A percentile compares a stretch with the other conserved stretches of the same genome.
Conservation (phyloP, 92 coral and sea anemone genomes). For the Pocillopora meandrina region DNA sequence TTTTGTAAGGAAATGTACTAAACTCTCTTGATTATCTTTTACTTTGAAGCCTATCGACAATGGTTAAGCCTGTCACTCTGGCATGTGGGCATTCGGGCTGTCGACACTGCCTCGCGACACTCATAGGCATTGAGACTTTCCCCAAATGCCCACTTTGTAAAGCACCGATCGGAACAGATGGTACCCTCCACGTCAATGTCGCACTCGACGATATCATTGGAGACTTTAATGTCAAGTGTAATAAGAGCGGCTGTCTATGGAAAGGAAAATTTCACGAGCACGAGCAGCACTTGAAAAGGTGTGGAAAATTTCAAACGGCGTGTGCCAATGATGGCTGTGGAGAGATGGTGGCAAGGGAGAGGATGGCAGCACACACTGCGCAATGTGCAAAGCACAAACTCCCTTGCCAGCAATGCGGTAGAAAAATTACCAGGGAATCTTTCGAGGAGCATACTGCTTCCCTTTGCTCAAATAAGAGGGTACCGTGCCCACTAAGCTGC, state of each 20-base stretch:
- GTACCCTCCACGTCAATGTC: too few relatives aligned
- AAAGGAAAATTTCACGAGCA: background rate
- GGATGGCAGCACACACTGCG: background rate
- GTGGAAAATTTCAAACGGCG: too few relatives aligned
- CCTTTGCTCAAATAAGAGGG: too few relatives aligned
- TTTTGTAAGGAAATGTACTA: too few relatives aligned
- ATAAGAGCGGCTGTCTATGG: slow-evolving; percentile 13
- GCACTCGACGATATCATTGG: too few relatives aligned
- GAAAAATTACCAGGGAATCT: background rate
- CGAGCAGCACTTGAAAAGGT: background rate
- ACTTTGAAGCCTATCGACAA: background rate
- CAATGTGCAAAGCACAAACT: background rate
- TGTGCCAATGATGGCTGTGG: background rate
- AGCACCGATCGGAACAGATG: too few relatives aligned
- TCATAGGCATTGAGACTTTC: too few relatives aligned
- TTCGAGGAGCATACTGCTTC: background rate
- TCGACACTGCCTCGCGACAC: background rate
- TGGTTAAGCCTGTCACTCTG: background rate
- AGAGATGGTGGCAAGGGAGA: background rate
- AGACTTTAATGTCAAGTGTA: background rate
- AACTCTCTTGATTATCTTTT: too few relatives aligned
- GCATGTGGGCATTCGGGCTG: background rate
- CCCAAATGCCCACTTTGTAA: background rate
- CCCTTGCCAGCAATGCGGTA: background rate
- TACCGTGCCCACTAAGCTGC: too few relatives aligned